Base-by-base conservation (phyloP, 1,140 invertebrate species). In the Drosophila cardini region DNA sequence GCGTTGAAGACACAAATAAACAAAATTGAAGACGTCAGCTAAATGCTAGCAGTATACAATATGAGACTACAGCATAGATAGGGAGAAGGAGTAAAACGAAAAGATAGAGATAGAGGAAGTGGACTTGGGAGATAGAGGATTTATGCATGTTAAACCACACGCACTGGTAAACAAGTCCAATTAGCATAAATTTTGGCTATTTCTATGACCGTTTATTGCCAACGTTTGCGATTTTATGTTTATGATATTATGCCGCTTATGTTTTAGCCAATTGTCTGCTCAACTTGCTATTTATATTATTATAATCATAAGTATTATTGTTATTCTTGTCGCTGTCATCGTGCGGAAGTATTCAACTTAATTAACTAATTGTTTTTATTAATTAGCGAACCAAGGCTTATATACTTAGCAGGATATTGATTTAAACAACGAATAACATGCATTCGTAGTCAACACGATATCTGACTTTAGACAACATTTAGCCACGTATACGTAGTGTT, bases 291-390 rank as follows among this genome's bases (percentile, higher is more conserved):
- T 68, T 26, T 26, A 26, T 48, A 56, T 63, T 64, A 34, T 45
- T 50, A 52, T 69, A 40, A 42, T 65, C 61, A 21, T 60, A 38
- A 50, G 15, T 55, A 18, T 36, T 50, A 38, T 52, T 13, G 46
- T 36, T 60, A n/a, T 30, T 30, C 38, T 45, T 36, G 21, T 42
- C 18, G 40, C 32, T 82, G 76, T 76, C 78, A 77, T 76, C 58
- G 80, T 55, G 46, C 76, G 82, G 67, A 78, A 83, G 75, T 73
- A 50, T 55, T 36, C 48, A 80, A 87, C 69, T 76, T 87, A 87
- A 87, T 87, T 87, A 89, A 87, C 84, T 87, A 87, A 87, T 87
- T 89, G 83, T 83, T 83, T 86, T 80, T 80, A 83, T 87, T 83
- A 87, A 87, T 87, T 89, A 83, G 83, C 55, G 70, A 32, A 15